phyloP scores from a whole-genome alignment of 2,113 vertebrate species.

The Stictonetta naevosa region DNA sequence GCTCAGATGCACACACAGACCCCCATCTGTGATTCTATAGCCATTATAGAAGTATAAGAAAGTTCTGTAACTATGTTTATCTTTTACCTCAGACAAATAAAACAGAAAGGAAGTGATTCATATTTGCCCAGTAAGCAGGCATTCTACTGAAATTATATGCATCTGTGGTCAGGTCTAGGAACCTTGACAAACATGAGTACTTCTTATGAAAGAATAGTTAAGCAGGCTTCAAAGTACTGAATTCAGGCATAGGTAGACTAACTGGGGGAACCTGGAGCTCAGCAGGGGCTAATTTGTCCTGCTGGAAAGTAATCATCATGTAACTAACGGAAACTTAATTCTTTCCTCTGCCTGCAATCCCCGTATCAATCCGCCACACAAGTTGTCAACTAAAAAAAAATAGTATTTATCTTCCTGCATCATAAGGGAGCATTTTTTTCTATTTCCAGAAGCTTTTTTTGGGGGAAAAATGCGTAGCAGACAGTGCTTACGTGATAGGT shows the following conservation, averaged over 20 bases:
- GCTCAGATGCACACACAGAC: background rate
- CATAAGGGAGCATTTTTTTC: background rate
- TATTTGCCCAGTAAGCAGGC: constrained; percentile 9
- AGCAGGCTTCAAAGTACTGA: background rate
- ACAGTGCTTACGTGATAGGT: background rate
- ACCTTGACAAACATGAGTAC: background rate
- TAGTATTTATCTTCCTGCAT: background rate
- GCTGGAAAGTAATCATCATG: constrained; percentile 1
- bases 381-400: background rate
- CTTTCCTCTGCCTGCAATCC: background rate
- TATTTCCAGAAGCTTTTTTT: background rate
- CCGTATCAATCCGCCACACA: background rate
- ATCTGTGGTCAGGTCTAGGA: background rate
- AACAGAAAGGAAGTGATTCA: constrained; percentile 14
- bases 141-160: background rate
- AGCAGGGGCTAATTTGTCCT: constrained; percentile 18
- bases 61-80: background rate
- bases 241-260: background rate
- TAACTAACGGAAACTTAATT: constrained; percentile 31
- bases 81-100: background rate
- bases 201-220: background rate
- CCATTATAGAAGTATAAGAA: background rate
- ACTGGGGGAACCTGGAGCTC: background rate
- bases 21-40: background rate
- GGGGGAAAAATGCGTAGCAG: background rate